Evolutionary conservation across 2,888 invertebrate species (phyloP), one percentile per base, ranked within the genome.

Genomic region (Cyclophora punctaria): DNA sequence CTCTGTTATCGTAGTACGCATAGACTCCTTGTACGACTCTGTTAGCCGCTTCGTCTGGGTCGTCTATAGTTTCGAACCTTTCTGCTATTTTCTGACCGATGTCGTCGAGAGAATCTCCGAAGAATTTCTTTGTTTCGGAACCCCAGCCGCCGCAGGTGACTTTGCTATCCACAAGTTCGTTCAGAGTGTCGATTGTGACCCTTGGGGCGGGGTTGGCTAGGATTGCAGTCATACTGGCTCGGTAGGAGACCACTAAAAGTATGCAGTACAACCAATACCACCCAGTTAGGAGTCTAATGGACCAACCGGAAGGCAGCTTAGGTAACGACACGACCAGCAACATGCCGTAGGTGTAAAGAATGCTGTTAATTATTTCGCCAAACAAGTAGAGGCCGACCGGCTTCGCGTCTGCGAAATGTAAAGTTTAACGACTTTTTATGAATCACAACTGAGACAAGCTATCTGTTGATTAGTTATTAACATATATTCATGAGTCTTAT

Each of bases 251-350:
- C 0, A 94, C 93, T 3, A 96, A 89, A 3, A 96, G 84, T 55
- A 95, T 92, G 67, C 94, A 94, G 71, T 95, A 96, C 2, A 96
- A 75, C 95, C 95, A 96, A 80, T 95, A 96, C 93, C 95, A 96
- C 0, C 96, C 96, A 2, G 95, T 95, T 7, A 96, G 84, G 35
- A 96, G 84, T 41, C 96, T 88, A 44, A 96, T 84, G 0, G 96
- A 93, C 95, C 96, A 96, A 7, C 93, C 94, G 7, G 90, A 89
- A 0, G 96, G 95, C 60, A 95, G 83, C 66, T 91, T 91, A 0
- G 96, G 95, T 50, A 96, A 69, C 0, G 95, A 93, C 35, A 96
- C 93, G 57, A 94, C 91, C 4, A 96, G 82, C 46, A 95, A 74
- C 95, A 96, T 96, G 63, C 95, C 93, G 67, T 93, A 95, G 0